Percentiles rank a stretch among this genome's conserved stretches.
These are phyloP conservation scores for Panzeria rudis DNA, from an alignment of 2,888 invertebrate species.

Conservation along the genomic window DNA sequence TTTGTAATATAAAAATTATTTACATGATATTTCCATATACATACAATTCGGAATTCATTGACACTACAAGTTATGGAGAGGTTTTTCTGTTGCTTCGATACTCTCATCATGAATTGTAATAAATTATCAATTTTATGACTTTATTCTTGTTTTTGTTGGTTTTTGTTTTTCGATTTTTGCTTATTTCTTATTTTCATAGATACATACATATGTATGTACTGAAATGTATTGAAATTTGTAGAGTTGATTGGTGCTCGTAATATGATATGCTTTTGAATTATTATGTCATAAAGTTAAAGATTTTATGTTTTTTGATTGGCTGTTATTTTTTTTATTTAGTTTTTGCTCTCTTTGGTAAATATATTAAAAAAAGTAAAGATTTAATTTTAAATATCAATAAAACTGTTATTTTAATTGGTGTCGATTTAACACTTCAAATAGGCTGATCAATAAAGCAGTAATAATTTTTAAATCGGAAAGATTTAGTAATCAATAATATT, in stretches of 20 bases:
- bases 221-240: neutral
- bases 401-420: conserved; percentile 55
- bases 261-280: conserved; percentile 67
- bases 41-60: conserved; percentile 34
- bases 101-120: conserved; percentile 53
- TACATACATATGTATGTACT: neutral
- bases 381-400: conserved; percentile 59
- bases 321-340: conserved; percentile 8
- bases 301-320: conserved; percentile 58
- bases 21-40: conserved; percentile 44
- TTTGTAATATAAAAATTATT: conserved; percentile 50
- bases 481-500: conserved; percentile 20
- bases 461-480: conserved; percentile 20
- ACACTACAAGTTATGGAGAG: conserved; percentile 11
- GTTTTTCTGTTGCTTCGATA: conserved; percentile 2
- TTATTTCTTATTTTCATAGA: conserved; percentile 23
- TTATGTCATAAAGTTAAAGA: conserved; percentile 57
- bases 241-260: conserved; percentile 60
- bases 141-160: conserved; percentile 49
- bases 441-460: conserved; percentile 14
- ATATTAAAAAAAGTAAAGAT: conserved; percentile 40
- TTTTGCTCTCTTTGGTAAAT: conserved; percentile 18
- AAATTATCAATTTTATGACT: conserved; percentile 62
- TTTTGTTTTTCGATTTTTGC: conserved; percentile 43
- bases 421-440: conserved; percentile 61